Conservation (phyloP, 2,797 vertebrate species). For the Melanogrammus aeglefinus region DNA sequence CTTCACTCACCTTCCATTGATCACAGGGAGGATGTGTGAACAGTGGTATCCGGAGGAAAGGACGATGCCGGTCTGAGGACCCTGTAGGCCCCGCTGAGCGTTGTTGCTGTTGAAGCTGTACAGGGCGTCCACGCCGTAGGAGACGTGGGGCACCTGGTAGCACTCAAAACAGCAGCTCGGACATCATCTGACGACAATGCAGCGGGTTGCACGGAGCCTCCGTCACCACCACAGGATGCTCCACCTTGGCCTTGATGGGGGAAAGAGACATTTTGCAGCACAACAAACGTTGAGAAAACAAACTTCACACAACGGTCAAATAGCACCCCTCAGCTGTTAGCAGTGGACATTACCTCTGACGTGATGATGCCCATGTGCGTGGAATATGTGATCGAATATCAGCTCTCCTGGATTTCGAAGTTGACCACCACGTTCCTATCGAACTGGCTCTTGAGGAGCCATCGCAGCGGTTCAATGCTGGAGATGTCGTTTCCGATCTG, state of each 20-base stretch:
- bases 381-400: constrained; percentile 89
- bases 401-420: constrained; percentile 94
- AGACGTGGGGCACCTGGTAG: constrained; percentile 86
- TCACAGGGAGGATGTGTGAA: constrained; percentile 89
- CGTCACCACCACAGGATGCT: constrained; percentile 89
- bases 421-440: constrained; percentile 94
- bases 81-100: constrained; percentile 41
- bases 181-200: constrained; percentile 96
- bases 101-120: constrained; percentile 88
- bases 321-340: too few relatives aligned
- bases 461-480: constrained; percentile 89
- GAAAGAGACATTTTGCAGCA: neutral
- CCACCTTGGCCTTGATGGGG: constrained; percentile 82
- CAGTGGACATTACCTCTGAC: constrained; percentile 76
- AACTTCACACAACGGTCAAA: too few relatives aligned
- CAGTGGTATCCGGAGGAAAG: constrained; percentile 93
- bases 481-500: constrained; percentile 93
- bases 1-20: constrained; percentile 84
- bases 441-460: constrained; percentile 94
- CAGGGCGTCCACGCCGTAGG: constrained; percentile 88
- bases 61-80: constrained; percentile 78
- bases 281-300: neutral
- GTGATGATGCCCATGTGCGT: constrained; percentile 83
- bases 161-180: constrained; percentile 94
- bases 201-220: constrained; percentile 93